Evolutionary conservation across 1,140 invertebrate genomes (phyloP), one percentile per base, ranked within the genome.

Genomic region (Heliconius nattereri): DNA sequence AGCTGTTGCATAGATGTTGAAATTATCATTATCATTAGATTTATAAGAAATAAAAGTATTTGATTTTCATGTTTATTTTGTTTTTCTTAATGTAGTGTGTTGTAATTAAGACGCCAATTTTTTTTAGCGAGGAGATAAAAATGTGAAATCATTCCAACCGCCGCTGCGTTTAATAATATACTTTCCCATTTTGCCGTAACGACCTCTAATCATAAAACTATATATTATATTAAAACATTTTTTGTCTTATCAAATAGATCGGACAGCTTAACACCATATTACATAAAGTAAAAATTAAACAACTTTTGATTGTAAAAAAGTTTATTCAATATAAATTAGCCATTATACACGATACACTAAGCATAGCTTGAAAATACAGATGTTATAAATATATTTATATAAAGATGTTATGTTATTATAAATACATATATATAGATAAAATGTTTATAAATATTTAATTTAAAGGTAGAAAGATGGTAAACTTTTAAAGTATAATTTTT

Each of bases 261-360:
- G 3, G 37, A 2, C 9, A 40, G 37, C 37, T 40, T 40, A 40
- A 37, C 37, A 37, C 9, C 32, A 6, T 32, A 32, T 32, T 32
- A 11, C 37, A 37, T 1, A 40, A 40, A 40, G 37, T 52, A 52
- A 52, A 52, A 52, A 52, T 20, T 20, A 52, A 71, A 78, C 20
- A 66, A 71, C 19, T 52, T 23, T 66, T 72, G 49, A 71, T 78
- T 78, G 76, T 80, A 83, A 83, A 81, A 81, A 83, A 80, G 72
- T 82, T 82, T 82, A 79, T 82, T 82, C 45, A 75, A 72, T 78
- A 78, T 80, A 75, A 79, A 78, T 35, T 77, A 83, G 75, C 75
- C 45, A 49, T 73, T 78, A 79, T 77, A 83, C 71, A 77, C 57
- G 75, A 73, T 75, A 80, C 76, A 83, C 32, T 75, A 78, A 83